These are phyloP conservation scores for Notarius lentiginosus DNA, from an alignment of 2,113 vertebrate genomes.

Conservation along the genomic window DNA sequence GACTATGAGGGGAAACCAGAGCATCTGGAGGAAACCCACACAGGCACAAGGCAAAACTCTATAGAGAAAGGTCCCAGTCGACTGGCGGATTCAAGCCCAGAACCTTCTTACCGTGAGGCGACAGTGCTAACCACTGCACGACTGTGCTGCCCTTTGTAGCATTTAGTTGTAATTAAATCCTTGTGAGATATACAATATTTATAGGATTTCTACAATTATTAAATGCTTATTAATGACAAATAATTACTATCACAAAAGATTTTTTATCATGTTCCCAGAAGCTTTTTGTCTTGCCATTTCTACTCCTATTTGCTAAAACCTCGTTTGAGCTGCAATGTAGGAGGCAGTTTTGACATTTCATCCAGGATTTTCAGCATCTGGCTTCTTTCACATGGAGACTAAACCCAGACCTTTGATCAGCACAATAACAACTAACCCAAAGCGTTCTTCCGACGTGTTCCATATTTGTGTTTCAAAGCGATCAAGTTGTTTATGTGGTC, in stretches of 20 bases:
- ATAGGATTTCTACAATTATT: neutral
- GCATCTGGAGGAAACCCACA: too few relatives aligned
- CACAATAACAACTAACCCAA: conserved; percentile 17
- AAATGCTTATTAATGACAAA: neutral
- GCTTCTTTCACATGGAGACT: conserved; percentile 2
- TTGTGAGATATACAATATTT: neutral
- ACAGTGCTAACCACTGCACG: too few relatives aligned
- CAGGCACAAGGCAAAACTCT: too few relatives aligned
- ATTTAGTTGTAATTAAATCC: too few relatives aligned
- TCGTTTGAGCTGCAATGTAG: neutral
- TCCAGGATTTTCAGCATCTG: conserved; percentile 37
- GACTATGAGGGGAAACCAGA: too few relatives aligned
- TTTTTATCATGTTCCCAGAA: neutral
- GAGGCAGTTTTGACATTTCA: conserved; percentile 19
- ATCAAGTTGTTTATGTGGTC: conserved; percentile 62
- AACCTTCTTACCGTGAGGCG: too few relatives aligned
- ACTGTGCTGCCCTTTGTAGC: too few relatives aligned
- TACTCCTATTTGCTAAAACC: neutral
- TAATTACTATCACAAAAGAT: neutral
- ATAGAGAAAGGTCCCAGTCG: too few relatives aligned
- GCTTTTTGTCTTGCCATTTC: neutral
- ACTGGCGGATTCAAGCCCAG: too few relatives aligned
- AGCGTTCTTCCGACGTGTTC: conserved; percentile 51
- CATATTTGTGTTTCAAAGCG: conserved; percentile 64
- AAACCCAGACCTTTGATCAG: conserved; percentile 35